phyloP scores from a whole-genome alignment of 2,113 vertebrate species.

The Lepus americanus region DNA sequence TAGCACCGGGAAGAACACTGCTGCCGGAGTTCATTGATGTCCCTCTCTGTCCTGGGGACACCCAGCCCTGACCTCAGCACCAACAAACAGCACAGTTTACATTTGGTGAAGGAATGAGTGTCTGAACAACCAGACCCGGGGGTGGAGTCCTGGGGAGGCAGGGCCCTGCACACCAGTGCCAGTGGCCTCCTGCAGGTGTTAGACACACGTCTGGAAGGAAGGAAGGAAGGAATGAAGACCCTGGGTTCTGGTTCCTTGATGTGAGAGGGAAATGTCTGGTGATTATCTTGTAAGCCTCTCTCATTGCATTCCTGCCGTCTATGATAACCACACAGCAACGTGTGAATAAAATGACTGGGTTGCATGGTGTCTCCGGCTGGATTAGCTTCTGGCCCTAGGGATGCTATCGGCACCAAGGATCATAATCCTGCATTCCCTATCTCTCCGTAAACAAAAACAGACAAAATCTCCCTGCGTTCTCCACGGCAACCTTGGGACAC shows the following conservation, averaged over 20 bases:
- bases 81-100: not conserved
- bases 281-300: constrained; percentile 14
- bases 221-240: not conserved
- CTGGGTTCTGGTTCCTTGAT: not conserved
- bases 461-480: constrained; percentile 25
- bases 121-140: fast-evolving
- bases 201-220: no score
- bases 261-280: not conserved
- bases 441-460: constrained; percentile 76
- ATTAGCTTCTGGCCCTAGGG: constrained; percentile 69
- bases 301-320: not conserved
- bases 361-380: constrained; percentile 50
- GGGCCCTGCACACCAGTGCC: not conserved
- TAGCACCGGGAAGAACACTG: not conserved
- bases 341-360: not conserved
- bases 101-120: not conserved
- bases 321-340: constrained; percentile 26
- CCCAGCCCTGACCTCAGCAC: not conserved
- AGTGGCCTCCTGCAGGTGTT: not conserved
- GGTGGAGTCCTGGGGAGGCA: not conserved
- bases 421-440: constrained; percentile 75
- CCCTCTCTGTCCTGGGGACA: not conserved
- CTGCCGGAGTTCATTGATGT: not conserved
- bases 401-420: constrained; percentile 43
- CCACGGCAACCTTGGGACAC: constrained; percentile 54